A percentile compares a stretch with the other conserved stretches of the same genome.
Evolutionary conservation across 2,797 vertebrate species (phyloP).

Genomic region (Mycteria americana): DNA sequence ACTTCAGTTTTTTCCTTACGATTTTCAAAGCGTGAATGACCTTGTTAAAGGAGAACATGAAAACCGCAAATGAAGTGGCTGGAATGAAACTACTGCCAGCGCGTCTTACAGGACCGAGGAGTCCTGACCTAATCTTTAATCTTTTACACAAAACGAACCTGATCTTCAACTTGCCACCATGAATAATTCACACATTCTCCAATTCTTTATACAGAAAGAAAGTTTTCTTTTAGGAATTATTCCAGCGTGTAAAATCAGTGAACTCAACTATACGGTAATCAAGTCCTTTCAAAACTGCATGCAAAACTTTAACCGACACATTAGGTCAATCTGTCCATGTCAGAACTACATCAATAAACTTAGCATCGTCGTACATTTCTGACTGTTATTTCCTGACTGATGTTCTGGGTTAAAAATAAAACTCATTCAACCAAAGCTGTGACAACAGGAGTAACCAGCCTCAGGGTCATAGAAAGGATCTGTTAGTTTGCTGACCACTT

Average conservation of each 20-base stretch:
- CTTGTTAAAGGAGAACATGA: neutral
- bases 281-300: neutral
- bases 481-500: neutral
- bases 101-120: neutral
- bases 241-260: neutral
- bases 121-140: neutral
- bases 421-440: neutral
- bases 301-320: neutral
- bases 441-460: neutral
- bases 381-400: neutral
- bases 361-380: neutral
- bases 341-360: neutral
- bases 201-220: neutral
- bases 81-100: neutral
- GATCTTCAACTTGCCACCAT: neutral
- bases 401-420: conserved; percentile 5
- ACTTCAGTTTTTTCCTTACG: neutral
- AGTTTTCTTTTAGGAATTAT: neutral
- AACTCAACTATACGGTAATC: neutral
- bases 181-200: neutral
- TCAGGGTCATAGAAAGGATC: neutral
- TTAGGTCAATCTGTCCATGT: neutral
- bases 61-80: neutral
- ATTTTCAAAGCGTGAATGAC: neutral
- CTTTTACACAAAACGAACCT: neutral